Conservation (phyloP, 2,113 vertebrate species). For the Puffinus mauretanicus region DNA sequence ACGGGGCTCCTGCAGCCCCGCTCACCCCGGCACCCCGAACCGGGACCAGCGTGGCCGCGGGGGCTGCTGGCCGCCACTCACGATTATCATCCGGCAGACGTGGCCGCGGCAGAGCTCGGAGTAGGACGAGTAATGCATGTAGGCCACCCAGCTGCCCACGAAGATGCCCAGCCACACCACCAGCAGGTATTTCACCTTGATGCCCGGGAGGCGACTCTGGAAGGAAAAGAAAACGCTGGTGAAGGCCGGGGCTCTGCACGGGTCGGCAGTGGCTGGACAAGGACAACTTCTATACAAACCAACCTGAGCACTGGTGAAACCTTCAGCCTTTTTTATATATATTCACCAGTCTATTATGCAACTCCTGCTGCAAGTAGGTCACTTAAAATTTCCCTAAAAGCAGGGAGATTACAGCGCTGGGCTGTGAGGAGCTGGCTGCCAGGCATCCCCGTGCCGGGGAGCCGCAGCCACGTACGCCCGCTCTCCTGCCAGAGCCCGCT, state of each 20-base stretch:
- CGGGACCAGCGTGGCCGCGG: fast-evolving
- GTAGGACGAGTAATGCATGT: slow-evolving; percentile 93
- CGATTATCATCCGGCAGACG: slow-evolving; percentile 88
- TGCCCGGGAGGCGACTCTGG: slow-evolving; percentile 87
- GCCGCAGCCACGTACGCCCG: fast-evolving
- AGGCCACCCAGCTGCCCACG: slow-evolving; percentile 91
- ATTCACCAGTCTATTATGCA: slow-evolving; percentile 30
- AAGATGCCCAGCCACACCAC: slow-evolving; percentile 91
- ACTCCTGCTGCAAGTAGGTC: slow-evolving; percentile 63
- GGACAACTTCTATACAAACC: neutral
- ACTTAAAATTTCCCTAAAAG: slow-evolving; percentile 54
- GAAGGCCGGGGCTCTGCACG: neutral
- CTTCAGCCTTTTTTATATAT: neutral
- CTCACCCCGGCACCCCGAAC: neutral
- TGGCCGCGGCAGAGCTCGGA: slow-evolving; percentile 91
- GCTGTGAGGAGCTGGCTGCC: neutral
- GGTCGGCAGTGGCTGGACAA: neutral
- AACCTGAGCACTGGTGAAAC: neutral
- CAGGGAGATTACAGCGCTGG: neutral
- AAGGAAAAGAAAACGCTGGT: neutral
- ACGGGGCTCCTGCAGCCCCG: neutral
- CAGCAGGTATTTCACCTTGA: slow-evolving; percentile 92
- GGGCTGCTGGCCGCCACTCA: slow-evolving; percentile 74
- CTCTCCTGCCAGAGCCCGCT: neutral
- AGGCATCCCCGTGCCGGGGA: fast-evolving